Evolutionary conservation across 2,888 invertebrate species (phyloP).

Genomic region (Drosophila limbata): DNA sequence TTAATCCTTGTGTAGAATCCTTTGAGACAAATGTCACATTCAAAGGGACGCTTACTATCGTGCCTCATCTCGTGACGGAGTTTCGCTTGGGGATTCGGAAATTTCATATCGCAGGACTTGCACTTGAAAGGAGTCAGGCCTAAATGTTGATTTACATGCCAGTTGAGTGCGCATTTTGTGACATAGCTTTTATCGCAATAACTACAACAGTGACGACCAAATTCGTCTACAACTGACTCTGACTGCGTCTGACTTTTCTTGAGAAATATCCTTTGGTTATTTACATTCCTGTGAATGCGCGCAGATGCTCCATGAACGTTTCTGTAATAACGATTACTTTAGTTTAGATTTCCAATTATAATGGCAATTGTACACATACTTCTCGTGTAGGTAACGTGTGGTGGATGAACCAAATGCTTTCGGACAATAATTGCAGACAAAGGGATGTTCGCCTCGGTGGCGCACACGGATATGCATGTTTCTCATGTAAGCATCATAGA

Average conservation of each 20-base stretch:
- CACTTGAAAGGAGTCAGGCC: conserved; percentile 86
- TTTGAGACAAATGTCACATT: conserved; percentile 64
- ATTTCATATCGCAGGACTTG: conserved; percentile 85
- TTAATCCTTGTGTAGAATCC: conserved; percentile 59
- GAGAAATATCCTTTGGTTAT: conserved; percentile 23
- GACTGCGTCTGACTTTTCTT: background rate
- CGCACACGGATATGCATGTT: conserved; percentile 86
- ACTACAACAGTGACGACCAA: conserved; percentile 67
- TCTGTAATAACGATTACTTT: conserved; percentile 21
- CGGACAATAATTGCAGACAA: conserved; percentile 88
- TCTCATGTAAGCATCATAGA: conserved; percentile 87
- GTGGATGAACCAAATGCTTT: conserved; percentile 87
- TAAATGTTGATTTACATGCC: conserved; percentile 87
- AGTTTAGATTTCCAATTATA: background rate
- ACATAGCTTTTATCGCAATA: conserved; percentile 77
- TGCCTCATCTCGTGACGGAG: conserved; percentile 61
- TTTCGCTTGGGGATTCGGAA: conserved; percentile 54
- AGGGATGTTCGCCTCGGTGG: conserved; percentile 87
- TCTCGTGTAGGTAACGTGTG: conserved; percentile 88
- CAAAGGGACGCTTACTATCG: conserved; percentile 61
- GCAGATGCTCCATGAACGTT: conserved; percentile 62
- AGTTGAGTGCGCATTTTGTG: conserved; percentile 83
- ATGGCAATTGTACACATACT: conserved; percentile 86
- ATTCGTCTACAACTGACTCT: too few species aligned
- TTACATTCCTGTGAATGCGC: conserved; percentile 52